These are phyloP conservation scores for Chamaetylas fuelleborni DNA, from an alignment of 2,113 vertebrate species.

Conservation along the genomic window DNA sequence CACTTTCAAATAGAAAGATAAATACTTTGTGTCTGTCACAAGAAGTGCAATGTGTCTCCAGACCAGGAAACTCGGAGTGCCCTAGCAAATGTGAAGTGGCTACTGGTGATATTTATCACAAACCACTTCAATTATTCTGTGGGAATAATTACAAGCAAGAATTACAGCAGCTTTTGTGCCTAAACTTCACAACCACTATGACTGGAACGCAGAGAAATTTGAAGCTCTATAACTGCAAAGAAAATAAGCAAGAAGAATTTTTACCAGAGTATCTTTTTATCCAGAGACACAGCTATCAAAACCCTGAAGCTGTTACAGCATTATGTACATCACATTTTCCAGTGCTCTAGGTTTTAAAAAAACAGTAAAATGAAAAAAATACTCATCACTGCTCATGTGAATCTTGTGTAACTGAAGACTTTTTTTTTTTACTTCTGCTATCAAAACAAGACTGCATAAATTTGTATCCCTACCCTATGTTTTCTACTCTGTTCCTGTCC, in stretches of 20 bases:
- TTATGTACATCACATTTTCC: not conserved
- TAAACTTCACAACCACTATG: not conserved
- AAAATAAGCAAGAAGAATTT: not conserved
- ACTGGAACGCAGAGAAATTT: not conserved
- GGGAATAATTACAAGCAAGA: not conserved
- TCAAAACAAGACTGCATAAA: not conserved
- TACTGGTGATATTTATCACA: not conserved
- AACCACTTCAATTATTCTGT: not conserved
- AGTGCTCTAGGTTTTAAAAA: not conserved
- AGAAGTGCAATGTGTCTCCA: not conserved
- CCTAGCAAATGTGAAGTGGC: not conserved
- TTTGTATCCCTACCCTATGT: not conserved
- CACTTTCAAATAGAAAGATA: not conserved
- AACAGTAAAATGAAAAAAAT: not conserved
- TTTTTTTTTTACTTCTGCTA: not conserved
- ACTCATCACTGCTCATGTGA: rapidly evolving
- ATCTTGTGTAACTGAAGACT: not conserved
- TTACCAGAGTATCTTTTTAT: not conserved
- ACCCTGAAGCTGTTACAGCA: not conserved
- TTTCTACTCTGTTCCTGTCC: not conserved
- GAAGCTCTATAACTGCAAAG: not conserved
- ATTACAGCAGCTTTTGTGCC: not conserved
- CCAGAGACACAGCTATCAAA: not conserved
- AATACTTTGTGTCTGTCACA: not conserved
- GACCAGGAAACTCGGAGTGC: not conserved